Percentiles rank a stretch among this genome's conserved stretches.
These are phyloP conservation scores for Pomatostomus ruficeps DNA, from an alignment of 2,113 vertebrate species.

Conservation along the genomic window DNA sequence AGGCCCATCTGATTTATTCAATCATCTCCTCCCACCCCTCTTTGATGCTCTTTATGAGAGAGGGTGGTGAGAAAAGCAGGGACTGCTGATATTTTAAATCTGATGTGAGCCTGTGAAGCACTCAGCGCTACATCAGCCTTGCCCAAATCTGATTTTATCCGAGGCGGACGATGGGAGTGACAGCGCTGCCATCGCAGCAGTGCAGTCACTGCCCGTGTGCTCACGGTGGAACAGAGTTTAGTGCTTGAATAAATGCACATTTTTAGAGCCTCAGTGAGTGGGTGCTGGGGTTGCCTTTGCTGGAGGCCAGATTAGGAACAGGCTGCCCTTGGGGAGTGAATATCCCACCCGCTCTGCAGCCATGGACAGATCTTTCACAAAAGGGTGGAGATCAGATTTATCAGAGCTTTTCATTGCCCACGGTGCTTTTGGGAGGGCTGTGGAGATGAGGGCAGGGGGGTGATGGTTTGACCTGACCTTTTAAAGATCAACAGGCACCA, in stretches of 20 bases:
- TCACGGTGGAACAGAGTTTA: not conserved
- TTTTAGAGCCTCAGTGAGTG: not conserved
- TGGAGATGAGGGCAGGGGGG: not conserved
- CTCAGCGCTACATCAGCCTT: not conserved
- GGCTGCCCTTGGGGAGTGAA: not conserved
- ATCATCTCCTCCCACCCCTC: not conserved
- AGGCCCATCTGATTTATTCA: not conserved
- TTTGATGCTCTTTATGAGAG: not conserved
- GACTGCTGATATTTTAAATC: not conserved
- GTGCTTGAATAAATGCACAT: not conserved
- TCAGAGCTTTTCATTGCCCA: not conserved
- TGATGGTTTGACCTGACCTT: not conserved
- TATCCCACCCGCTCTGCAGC: not conserved
- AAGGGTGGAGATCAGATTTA: not conserved
- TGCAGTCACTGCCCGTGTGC: not conserved
- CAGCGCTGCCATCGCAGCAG: not conserved
- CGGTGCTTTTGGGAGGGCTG: not conserved
- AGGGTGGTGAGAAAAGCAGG: not conserved
- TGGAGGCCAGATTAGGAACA: not conserved
- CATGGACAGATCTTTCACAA: not conserved
- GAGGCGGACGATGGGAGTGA: fast-evolving
- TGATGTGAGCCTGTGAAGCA: not conserved
- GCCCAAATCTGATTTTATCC: not conserved
- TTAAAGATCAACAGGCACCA: not conserved
- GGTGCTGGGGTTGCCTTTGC: not conserved